Evolutionary conservation across 1,140 invertebrate species (phyloP).

Genomic region (Geopemphigus sp.): DNA sequence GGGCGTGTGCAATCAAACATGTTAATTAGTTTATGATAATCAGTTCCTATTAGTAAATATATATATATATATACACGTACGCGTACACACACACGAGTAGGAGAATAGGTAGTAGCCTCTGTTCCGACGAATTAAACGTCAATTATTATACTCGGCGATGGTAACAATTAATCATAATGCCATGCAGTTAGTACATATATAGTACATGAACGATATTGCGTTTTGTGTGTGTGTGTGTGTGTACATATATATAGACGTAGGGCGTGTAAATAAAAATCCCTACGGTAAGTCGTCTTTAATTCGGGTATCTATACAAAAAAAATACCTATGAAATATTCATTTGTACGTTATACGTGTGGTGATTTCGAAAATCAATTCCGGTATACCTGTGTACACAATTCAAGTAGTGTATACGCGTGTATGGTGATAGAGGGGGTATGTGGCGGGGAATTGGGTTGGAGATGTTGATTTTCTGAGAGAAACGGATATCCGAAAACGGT

Average conservation of each 20-base stretch:
- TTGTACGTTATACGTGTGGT: neutral
- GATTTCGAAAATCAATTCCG: neutral
- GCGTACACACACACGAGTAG: neutral
- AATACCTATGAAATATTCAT: neutral
- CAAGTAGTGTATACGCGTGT: no score
- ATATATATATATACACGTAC: no score
- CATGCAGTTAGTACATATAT: no score
- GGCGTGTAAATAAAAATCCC: neutral
- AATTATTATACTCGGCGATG: slow-evolving; percentile 4
- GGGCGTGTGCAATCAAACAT: slow-evolving; percentile 17
- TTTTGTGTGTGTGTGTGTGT: no score
- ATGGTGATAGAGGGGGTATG: no score
- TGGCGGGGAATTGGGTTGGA: no score
- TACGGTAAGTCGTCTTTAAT: neutral
- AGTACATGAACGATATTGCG: no score
- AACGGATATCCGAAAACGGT: slow-evolving; percentile 28
- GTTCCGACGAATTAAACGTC: slow-evolving; percentile 24
- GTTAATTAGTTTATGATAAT: slow-evolving; percentile 47
- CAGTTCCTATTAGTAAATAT: slow-evolving; percentile 10
- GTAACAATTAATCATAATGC: neutral
- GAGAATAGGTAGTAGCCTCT: neutral
- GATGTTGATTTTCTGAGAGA: neutral
- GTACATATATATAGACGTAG: neutral
- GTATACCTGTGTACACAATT: neutral
- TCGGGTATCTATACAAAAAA: neutral